Base-by-base conservation (phyloP, 2,113 vertebrate genomes). In the Calidris pygmaea region DNA sequence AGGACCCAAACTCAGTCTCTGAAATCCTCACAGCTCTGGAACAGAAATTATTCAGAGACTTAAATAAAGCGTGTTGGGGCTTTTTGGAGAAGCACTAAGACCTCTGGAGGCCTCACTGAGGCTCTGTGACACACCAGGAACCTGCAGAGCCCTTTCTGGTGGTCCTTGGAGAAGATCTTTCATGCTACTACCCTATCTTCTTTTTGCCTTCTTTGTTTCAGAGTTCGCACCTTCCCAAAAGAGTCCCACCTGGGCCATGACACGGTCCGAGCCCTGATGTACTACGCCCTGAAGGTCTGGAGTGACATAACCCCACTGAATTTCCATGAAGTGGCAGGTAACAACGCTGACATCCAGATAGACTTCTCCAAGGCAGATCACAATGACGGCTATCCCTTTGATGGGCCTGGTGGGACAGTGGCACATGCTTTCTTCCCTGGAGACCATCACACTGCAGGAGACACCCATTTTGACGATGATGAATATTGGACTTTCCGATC, bases 401-500 rank as follows among this genome's bases (percentile, higher is more conserved):
- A 99, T 0, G 99, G 99, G 16, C 99, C 99, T 0, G 99, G 99
- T 0, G 99, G 99, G 29, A 99, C 99, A 0, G 99, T 99, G 94
- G 99, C 99, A 2, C 99, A 99, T 0, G 99, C 99, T 12, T 99
- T 99, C 97, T 99, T 99, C 92, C 99, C 99, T 0, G 99, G 99
- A 6, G 99, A 99, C 75, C 98, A 98, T 74, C 98, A 98, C 88
- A 98, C 98, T 0, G 99, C 99, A 0, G 99, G 99, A 21, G 99
- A 99, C 85, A 98, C 99, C 0, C 99, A 99, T 96, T 99, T 99
- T 65, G 99, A 99, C 0, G 99, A 99, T 1, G 99, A 99, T 0
- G 99, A 99, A 92, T 98, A 98, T 18, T 99, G 99, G 99, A 99
- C 99, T 19, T 99, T 99, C 96, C 98, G 99, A 74, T 99, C 99